Evolutionary conservation across 2,797 vertebrate genomes (phyloP).

Genomic region (Hemibagrus guttatus): DNA sequence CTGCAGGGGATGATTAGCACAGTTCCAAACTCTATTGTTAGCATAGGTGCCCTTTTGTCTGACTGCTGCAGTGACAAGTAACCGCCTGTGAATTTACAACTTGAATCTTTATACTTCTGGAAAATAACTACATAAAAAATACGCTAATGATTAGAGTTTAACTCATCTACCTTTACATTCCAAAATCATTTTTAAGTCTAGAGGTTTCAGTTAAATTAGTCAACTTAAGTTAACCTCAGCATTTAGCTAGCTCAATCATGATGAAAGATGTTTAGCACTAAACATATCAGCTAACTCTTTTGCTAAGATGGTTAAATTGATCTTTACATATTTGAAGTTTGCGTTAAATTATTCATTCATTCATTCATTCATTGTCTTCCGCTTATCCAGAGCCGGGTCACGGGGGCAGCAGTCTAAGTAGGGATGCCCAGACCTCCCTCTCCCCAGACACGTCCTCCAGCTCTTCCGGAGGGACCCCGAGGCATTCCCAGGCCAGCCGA

Average conservation of each 20-base stretch:
- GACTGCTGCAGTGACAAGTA: constrained; percentile 23
- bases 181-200: neutral
- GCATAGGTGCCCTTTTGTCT: constrained; percentile 21
- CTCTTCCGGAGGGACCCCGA: no score
- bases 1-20: constrained; percentile 37
- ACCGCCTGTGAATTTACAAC: constrained; percentile 1
- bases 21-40: neutral
- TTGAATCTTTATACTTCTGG: neutral
- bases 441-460: no score
- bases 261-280: neutral
- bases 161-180: neutral
- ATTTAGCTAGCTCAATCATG: neutral
- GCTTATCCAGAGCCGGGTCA: no score
- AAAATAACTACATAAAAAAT: neutral
- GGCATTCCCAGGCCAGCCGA: no score
- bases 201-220: neutral
- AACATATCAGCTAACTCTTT: neutral
- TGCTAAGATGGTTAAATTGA: neutral
- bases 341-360: no score
- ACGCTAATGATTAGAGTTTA: neutral
- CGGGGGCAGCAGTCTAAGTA: no score
- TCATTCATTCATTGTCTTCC: no score
- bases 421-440: no score
- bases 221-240: neutral
- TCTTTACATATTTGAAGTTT: neutral